Conservation (phyloP, 2,888 invertebrate species). For the Belgica antarctica region DNA sequence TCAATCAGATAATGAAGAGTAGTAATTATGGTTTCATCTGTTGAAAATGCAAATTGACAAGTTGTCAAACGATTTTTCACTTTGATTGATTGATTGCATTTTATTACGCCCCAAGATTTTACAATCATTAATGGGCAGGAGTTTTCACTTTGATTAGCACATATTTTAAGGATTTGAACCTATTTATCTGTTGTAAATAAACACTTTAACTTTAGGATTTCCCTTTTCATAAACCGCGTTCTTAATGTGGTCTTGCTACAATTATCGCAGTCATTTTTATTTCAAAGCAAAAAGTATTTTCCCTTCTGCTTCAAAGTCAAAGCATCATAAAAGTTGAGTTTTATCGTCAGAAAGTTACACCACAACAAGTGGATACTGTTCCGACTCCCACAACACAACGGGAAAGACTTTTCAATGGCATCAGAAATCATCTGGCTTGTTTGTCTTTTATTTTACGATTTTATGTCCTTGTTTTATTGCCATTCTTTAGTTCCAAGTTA, state of each 20-base stretch:
- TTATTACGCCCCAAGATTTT: too few species aligned
- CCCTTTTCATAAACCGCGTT: too few species aligned
- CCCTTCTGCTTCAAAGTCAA: background rate
- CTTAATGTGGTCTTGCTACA: too few species aligned
- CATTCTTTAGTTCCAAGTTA: background rate
- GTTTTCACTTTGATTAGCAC: too few species aligned
- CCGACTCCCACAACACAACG: too few species aligned
- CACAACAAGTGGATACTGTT: constrained; percentile 31
- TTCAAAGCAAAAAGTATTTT: background rate
- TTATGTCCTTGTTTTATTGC: background rate
- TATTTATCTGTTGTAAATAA: too few species aligned
- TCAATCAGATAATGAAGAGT: background rate
- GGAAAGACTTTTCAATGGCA: background rate
- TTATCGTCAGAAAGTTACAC: background rate
- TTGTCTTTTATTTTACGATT: background rate
- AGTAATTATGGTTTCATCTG: background rate
- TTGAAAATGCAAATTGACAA: background rate
- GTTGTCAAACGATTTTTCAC: too few species aligned
- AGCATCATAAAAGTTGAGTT: background rate
- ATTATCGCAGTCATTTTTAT: too few species aligned
- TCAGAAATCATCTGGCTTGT: constrained; percentile 4
- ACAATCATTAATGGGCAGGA: too few species aligned
- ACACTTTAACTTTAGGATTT: too few species aligned
- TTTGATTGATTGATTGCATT: too few species aligned
- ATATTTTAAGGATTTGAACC: too few species aligned